These are phyloP conservation scores for Falcaria lacertinaria DNA, from an alignment of 2,888 invertebrate species.

Conservation along the genomic window DNA sequence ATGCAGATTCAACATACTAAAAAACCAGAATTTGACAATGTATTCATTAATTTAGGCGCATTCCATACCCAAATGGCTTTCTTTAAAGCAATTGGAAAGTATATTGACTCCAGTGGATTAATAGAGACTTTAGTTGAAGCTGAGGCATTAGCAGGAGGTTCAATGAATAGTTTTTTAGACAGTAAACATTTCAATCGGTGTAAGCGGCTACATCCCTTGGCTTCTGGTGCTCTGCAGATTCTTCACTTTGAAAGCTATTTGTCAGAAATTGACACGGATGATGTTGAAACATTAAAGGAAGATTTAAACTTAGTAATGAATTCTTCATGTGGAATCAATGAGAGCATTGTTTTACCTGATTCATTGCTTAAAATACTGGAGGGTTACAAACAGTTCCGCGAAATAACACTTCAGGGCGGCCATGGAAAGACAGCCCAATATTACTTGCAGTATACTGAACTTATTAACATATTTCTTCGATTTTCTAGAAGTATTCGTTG, in stretches of 20 bases:
- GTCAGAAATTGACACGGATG: constrained; percentile 14
- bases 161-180: constrained; percentile 31
- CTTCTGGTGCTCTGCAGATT: constrained; percentile 24
- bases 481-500: constrained; percentile 19
- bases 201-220: constrained; percentile 34
- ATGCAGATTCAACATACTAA: constrained; percentile 26
- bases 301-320: constrained; percentile 12
- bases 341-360: constrained; percentile 21
- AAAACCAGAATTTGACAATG: constrained; percentile 23
- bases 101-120: constrained; percentile 34
- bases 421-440: constrained; percentile 20
- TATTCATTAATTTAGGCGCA: constrained; percentile 31
- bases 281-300: constrained; percentile 1
- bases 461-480: constrained; percentile 11
- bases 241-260: constrained; percentile 34
- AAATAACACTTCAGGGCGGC: constrained; percentile 15
- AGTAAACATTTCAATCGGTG: constrained; percentile 43
- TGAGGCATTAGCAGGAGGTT: constrained; percentile 32
- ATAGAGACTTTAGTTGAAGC: constrained; percentile 30
- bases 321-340: constrained; percentile 9
- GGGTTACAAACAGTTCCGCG: constrained; percentile 19
- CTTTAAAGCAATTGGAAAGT: constrained; percentile 38
- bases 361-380: constrained; percentile 14
- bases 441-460: constrained; percentile 14
- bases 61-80: constrained; percentile 34